Evolutionary conservation across 2,113 vertebrate species (phyloP), one percentile per base, ranked within the genome.

Genomic region (Sinocyclocheilus rhinocerous): DNA sequence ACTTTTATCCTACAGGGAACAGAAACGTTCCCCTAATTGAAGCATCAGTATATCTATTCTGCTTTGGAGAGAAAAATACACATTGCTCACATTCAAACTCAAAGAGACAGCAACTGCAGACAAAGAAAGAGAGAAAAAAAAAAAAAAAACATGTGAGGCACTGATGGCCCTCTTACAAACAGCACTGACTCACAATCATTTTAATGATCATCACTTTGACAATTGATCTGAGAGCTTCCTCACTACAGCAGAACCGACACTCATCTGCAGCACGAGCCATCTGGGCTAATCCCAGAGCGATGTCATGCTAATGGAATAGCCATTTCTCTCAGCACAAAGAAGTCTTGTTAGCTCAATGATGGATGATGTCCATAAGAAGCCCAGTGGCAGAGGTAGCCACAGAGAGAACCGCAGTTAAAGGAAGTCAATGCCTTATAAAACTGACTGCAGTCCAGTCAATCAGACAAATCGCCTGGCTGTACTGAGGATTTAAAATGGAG

Each of bases 361-460:
- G 84, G 92, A 92, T 91, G 89, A 88, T 81, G 90, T 90, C 91
- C 89, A 90, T 93, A 90, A 92, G 89, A 90, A 77, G 26, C 87
- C 69, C 75, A 92, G 91, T 92, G 91, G 90, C 89, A 91, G 91
- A 89, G 83, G 90, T 87, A 76, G 86, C 55, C 87, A 81, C 88
- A 78, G 65, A 69, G 63, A 84, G 24, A 12, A 86, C 57, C 67
- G 36, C 45, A 69, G 81, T 87, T 89, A 90, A 85, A 84, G 87
- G 86, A 92, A 93, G 94, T 94, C 93, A 89, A 94, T 94, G 88
- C 85, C 86, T 88, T 93, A 93, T 92, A 92, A 93, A 92, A 92
- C 83, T 73, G 29, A 89, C 92, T 87, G 88, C 86, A 50, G 6
- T 81, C 36, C 85, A 33, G 69, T 57, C 59, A 87, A 82, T 87